Percentiles rank a stretch among this genome's conserved stretches.
phyloP scores from a whole-genome alignment of 2,888 invertebrate species.

The Dexiosoma caninum region DNA sequence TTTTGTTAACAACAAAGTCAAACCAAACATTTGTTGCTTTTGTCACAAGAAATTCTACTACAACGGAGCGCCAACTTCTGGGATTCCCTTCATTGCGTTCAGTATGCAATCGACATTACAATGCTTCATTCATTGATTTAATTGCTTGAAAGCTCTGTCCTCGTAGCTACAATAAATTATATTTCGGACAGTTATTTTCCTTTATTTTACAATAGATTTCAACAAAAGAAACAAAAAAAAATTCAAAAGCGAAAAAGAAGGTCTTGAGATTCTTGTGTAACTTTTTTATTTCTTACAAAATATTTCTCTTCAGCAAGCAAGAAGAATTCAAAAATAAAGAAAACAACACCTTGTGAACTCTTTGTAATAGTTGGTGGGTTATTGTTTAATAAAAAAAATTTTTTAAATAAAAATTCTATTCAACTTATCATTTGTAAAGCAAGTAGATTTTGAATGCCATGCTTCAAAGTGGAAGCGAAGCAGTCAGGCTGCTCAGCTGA shows the following conservation, averaged over 20 bases:
- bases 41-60: too few species aligned
- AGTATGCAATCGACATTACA: too few species aligned
- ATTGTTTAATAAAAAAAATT: not conserved
- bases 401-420: not conserved
- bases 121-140: not conserved
- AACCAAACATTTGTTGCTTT: too few species aligned
- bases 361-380: not conserved
- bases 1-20: too few species aligned
- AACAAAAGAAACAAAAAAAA: slow-evolving; percentile 25
- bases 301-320: not conserved
- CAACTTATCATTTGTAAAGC: slow-evolving; percentile 1
- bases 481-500: not conserved
- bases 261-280: slow-evolving; percentile 34
- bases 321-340: slow-evolving; percentile 1
- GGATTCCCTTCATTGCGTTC: too few species aligned
- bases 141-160: not conserved
- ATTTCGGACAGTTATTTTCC: not conserved
- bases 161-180: not conserved
- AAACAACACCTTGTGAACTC: slow-evolving; percentile 12
- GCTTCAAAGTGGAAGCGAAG: not conserved
- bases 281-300: not conserved
- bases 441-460: slow-evolving; percentile 7
- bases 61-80: too few species aligned
- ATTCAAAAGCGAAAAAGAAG: not conserved
- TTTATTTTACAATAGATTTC: not conserved